Conservation (phyloP, 2,888 invertebrate genomes). For the Hypomecis punctinalis region DNA sequence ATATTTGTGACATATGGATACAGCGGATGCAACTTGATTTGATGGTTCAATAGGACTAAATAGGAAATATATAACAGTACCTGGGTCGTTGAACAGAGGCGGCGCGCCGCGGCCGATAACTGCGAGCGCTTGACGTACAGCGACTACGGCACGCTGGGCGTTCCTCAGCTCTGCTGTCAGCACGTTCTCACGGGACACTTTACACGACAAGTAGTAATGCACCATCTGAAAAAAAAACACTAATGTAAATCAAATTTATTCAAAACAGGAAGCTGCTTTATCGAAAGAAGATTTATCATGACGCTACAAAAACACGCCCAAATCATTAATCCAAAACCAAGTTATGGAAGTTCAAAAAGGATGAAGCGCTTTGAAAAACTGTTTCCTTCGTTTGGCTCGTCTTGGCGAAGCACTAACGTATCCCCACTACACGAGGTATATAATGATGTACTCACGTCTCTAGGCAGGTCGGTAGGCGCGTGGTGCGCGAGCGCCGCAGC, state of each 20-base stretch:
- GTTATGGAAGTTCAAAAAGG: too few relatives aligned
- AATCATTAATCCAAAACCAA: too few relatives aligned
- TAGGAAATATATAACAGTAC: too few relatives aligned
- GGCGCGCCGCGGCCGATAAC: slow-evolving; percentile 84
- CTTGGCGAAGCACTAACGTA: too few relatives aligned
- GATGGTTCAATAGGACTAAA: too few relatives aligned
- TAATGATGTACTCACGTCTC: slow-evolving; percentile 83
- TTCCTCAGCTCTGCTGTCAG: slow-evolving; percentile 93
- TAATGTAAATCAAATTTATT: neutral
- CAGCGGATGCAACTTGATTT: too few relatives aligned
- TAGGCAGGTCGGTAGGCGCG: slow-evolving; percentile 83
- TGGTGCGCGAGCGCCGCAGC: slow-evolving; percentile 91
- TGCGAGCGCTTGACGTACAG: slow-evolving; percentile 89
- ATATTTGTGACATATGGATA: too few relatives aligned
- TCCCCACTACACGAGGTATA: neutral
- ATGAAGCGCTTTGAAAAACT: too few relatives aligned
- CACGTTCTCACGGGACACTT: slow-evolving; percentile 90
- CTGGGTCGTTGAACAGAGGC: slow-evolving; percentile 77
- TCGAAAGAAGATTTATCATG: too few relatives aligned
- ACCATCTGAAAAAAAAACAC: slow-evolving; percentile 75
- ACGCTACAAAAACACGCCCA: too few relatives aligned
- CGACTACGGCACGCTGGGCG: slow-evolving; percentile 89
- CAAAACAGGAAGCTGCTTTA: too few relatives aligned
- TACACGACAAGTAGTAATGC: slow-evolving; percentile 93
- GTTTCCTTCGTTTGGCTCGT: too few relatives aligned